These are phyloP conservation scores for Teleogryllus oceanicus DNA, from an alignment of 2,888 invertebrate species.

Conservation along the genomic window DNA sequence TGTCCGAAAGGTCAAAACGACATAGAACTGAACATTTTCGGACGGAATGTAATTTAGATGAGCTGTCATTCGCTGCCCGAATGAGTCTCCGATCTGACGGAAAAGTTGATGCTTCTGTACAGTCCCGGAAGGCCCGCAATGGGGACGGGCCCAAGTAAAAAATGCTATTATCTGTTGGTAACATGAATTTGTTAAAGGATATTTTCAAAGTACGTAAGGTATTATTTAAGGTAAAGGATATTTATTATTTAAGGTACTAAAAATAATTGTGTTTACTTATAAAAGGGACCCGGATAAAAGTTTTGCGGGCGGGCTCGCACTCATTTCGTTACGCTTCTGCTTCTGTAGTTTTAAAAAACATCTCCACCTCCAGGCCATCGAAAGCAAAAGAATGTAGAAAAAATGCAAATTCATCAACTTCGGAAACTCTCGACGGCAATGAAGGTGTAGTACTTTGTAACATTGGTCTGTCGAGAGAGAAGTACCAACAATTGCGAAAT, in stretches of 20 bases:
- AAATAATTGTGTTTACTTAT: too few species aligned
- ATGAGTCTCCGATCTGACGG: not conserved
- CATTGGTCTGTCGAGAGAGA: not conserved
- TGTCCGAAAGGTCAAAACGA: not conserved
- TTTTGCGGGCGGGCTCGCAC: too few species aligned
- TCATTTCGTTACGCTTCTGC: too few species aligned
- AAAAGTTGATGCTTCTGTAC: not conserved
- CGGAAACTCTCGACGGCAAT: not conserved
- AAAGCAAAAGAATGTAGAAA: not conserved
- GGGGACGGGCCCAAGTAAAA: too few species aligned
- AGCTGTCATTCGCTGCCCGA: not conserved
- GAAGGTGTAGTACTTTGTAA: not conserved
- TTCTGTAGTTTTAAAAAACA: too few species aligned
- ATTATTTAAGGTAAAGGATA: too few species aligned
- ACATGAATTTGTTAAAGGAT: too few species aligned
- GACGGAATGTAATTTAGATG: not conserved
- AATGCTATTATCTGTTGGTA: too few species aligned
- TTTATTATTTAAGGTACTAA: too few species aligned
- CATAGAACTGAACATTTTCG: not conserved
- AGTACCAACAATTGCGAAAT: conserved; percentile 12
- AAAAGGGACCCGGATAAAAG: too few species aligned
- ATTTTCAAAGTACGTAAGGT: too few species aligned
- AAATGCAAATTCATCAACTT: not conserved
- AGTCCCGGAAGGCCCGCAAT: not conserved
- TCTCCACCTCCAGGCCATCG: not conserved